Base-by-base conservation (phyloP, 64 coral and sea anemone genomes). In the Montipora capricornis region DNA sequence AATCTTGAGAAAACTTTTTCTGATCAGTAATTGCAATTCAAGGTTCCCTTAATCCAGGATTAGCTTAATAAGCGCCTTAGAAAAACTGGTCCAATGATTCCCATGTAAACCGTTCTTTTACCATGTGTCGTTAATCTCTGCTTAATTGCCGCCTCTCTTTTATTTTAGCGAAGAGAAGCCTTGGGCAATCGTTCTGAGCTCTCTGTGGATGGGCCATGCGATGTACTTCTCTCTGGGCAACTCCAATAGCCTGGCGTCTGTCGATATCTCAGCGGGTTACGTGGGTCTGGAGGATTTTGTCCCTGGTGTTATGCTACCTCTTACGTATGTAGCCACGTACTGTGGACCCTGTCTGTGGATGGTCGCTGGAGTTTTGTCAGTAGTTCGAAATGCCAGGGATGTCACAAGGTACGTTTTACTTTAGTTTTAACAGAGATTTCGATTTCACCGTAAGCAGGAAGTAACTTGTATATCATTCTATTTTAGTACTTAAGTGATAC, bases 221-320 rank as follows among this genome's bases (percentile, higher is more conserved):
- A 80, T 95, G 45, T 96, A 95, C 81, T 99, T 99, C 95, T 45
- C 95, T 2, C 86, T 93, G 10, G 98, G 95, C 8, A 99, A 99
- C 75, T 99, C 98, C 0, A 99, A 99, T 80, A 99, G 98, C 69
- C 61, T 99, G n/a, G 90, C 98, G 7, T 96, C 98, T 12, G 89
- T 99, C 11, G 98, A 99, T 88, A 86, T 99, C 20, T 93, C 95
- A 20, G 84, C 98, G 68, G 98, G 95, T 45, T 99, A 99, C 53
- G 91, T 99, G 13, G 98, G 98, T 19, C 52, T 99, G 62, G 83
- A 95, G 59, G 89, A 81, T 49, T 90, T 94, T 71, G 80, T 81
- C 44, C 68, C 89, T 5, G 7, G 75, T 13, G 60, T 96, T 51
- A 95, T 94, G 57, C 75, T 78, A 5, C 66, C 84, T 52, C 86